Evolutionary conservation across 2,797 vertebrate species (phyloP), one percentile per base, ranked within the genome.

Genomic region (Heterohyrax brucei): DNA sequence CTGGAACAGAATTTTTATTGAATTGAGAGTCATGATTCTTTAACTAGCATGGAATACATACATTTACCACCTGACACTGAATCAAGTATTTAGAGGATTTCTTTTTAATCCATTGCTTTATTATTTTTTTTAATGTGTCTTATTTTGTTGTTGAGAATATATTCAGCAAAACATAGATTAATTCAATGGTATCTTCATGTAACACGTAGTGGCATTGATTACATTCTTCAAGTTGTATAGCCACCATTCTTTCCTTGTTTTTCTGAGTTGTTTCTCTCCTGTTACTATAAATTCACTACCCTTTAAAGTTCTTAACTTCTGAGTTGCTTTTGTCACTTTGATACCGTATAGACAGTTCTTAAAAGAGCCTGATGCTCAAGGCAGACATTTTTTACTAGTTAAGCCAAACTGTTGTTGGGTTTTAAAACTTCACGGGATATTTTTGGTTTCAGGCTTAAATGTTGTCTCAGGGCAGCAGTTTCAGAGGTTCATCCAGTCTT

Each of bases 41-140:
- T 97, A 22, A 80, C 39, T 77, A 81, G 59, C 76, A 18, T 94
- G 93, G 68, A 95, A 91, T 94, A 96, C 72, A 78, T 73, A 79
- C 76, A 92, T 93, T 85, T 80, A 68, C 28, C 50, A 53, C 72
- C 66, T 84, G 68, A 21, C 61, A 61, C 91, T 91, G 88, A 84
- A 70, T 83, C 72, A 91, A 0, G 70, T 70, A 46, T 84, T 92
- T 93, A 75, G 59, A 90, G 33, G 89, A 28, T 24, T 66, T 33
- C 66, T 70, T 90, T 73, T 93, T 80, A 77, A 66, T 80, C n/a
- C 70, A 48, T 87, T 84, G 18, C 62, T 85, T 53, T 62, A 30
- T 77, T 77, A 48, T 77, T 77, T 50, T 39, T 21, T 72, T 10
- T 33, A 73, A 73, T 73, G 39, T 72, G 33, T 8, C 10, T 30